Percentiles rank a stretch among this genome's conserved stretches.
These are phyloP conservation scores for Schizaphis graminum DNA, from an alignment of 2,888 invertebrate genomes.

Conservation along the genomic window DNA sequence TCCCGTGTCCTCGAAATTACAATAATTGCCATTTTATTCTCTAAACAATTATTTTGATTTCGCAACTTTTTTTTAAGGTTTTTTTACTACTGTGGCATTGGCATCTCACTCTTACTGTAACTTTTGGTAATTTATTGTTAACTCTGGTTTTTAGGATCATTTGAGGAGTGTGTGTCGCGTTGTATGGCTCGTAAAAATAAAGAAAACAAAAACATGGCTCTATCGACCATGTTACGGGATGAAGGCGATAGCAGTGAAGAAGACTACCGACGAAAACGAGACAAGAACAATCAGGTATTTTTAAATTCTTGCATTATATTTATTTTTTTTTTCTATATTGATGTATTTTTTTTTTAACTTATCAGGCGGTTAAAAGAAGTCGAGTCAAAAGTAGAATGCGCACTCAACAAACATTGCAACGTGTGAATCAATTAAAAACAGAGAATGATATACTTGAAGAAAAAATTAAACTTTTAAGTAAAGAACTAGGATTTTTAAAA, in stretches of 20 bases:
- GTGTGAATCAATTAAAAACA: conserved; percentile 81
- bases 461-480: conserved; percentile 84
- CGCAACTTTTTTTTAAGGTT: conserved; percentile 56
- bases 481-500: conserved; percentile 84
- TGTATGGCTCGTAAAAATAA: conserved; percentile 66
- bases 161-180: conserved; percentile 33
- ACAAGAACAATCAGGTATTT: conserved; percentile 82
- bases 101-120: background rate
- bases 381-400: conserved; percentile 83
- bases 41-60: conserved; percentile 53
- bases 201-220: conserved; percentile 64
- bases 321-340: background rate
- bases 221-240: conserved; percentile 31
- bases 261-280: conserved; percentile 81
- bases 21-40: conserved; percentile 49
- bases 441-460: conserved; percentile 86
- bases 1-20: conserved; percentile 61
- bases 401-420: conserved; percentile 82
- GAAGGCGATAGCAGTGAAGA: conserved; percentile 74
- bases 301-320: conserved; percentile 6
- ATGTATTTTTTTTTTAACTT: background rate
- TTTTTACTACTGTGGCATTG: conserved; percentile 29
- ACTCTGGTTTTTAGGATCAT: conserved; percentile 30
- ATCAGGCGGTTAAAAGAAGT: conserved; percentile 85
- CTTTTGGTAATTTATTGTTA: background rate